Percentiles rank a stretch among this genome's conserved stretches.
These are phyloP conservation scores for Apantesis nais DNA, from an alignment of 2,888 invertebrate species.

Conservation along the genomic window DNA sequence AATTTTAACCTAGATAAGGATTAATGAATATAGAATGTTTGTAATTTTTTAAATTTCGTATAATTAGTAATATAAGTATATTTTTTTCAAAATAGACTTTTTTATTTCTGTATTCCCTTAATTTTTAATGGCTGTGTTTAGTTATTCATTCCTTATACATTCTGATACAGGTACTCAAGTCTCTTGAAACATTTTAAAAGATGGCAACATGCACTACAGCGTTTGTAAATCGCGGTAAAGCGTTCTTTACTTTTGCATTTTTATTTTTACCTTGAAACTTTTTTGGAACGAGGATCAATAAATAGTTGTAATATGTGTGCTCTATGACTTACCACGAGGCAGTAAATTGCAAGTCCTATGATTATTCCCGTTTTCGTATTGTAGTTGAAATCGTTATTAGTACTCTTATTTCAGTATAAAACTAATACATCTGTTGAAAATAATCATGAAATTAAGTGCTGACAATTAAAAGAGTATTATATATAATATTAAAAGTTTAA, in stretches of 20 bases:
- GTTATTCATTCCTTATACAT: too few relatives aligned
- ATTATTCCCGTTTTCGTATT: not conserved
- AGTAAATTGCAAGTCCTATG: not conserved
- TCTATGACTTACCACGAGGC: not conserved
- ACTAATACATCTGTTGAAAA: not conserved
- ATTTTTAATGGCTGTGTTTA: not conserved
- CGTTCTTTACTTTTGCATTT: not conserved
- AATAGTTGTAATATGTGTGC: not conserved
- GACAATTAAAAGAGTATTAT: not conserved
- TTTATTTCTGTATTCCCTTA: not conserved
- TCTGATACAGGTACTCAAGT: not conserved
- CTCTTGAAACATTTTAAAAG: not conserved
- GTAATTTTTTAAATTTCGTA: conserved; percentile 27
- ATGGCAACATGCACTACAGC: too few relatives aligned
- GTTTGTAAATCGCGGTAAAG: not conserved
- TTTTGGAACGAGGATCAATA: too few relatives aligned
- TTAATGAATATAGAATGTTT: conserved; percentile 32
- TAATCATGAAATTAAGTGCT: not conserved
- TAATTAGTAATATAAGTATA: conserved; percentile 34
- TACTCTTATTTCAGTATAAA: not conserved
- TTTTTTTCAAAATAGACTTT: not conserved
- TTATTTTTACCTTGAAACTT: not conserved
- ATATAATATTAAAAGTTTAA: not conserved
- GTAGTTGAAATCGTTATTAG: too few relatives aligned
- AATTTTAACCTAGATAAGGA: conserved; percentile 83